A percentile compares a stretch with the other conserved stretches of the same genome.
Conservation (phyloP, 2,113 vertebrate genomes). For the Istiophorus platypterus region DNA sequence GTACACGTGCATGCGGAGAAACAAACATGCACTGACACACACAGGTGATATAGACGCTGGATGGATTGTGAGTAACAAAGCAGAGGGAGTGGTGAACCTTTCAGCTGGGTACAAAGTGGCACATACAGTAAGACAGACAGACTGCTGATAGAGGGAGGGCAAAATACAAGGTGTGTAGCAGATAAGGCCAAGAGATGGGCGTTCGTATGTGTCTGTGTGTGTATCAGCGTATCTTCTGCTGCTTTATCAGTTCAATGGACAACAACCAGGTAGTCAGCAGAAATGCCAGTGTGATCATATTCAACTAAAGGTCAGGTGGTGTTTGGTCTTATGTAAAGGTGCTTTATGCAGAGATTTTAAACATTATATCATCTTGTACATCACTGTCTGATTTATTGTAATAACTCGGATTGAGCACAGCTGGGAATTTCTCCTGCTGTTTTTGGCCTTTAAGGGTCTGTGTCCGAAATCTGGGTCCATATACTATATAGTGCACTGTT, state of each 20-base stretch:
- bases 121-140: constrained; percentile 20
- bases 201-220: constrained; percentile 11
- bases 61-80: constrained; percentile 2
- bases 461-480: no score
- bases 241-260: constrained; percentile 54
- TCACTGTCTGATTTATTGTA: neutral
- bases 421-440: neutral
- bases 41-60: constrained; percentile 34
- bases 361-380: neutral
- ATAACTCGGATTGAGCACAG: neutral
- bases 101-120: constrained; percentile 37
- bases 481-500: neutral
- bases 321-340: constrained; percentile 21
- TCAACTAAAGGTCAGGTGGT: constrained; percentile 26
- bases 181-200: constrained; percentile 42
- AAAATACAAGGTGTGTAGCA: constrained; percentile 62
- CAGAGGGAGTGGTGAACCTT: constrained; percentile 13
- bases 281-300: constrained; percentile 7
- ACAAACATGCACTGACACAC: neutral
- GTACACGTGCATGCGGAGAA: neutral
- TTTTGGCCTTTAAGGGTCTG: neutral
- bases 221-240: constrained; percentile 7
- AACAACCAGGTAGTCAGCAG: constrained; percentile 36
- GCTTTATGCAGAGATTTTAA: neutral
- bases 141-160: constrained; percentile 57